Base-by-base conservation (phyloP, 2,888 invertebrate species). In the Tryphoninae sp. region DNA sequence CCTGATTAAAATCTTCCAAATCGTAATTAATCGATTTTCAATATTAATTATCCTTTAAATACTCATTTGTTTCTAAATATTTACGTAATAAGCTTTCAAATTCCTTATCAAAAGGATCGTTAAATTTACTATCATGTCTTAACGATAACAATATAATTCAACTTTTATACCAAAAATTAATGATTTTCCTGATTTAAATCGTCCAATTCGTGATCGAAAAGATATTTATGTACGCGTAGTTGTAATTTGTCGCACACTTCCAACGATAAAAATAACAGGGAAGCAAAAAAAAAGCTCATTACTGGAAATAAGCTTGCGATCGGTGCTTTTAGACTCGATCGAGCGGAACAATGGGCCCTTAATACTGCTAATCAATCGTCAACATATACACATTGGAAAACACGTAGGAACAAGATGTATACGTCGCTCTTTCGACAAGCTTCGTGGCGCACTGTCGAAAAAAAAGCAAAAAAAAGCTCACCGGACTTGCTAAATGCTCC, bases 291-390 rank as follows among this genome's bases (percentile, higher is more conserved):
- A 62, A 19, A 51, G 2, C 61, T 49, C 16, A 61, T 19, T 7
- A 2, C 8, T 13, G 33, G 13, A 51, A 51, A 51, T 40, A 72
- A 59, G 49, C 49, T 59, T 49, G 26, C 16, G 26, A 1, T 19
- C 9, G 49, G 19, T 26, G 26, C 42, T 61, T 22, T 19, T 51
- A 33, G 16, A 45, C 40, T 69, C 23, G 58, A 69, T 69, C 42
- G 69, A 69, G 69, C 42, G 23, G 42, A 42, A 58, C 33, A 26
- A 33, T 58, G 58, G 42, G 55, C 58, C 69, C 19, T 69, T 69
- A 69, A n/a, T 42, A 13, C n/a, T 13, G n/a, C 26, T 72, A 72
- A 72, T 49, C 45, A 72, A 61, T 59, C 59, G 71, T 61, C 26
- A 59, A 45, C 9, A 19, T 42, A 13, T 26, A 71, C 33, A 68